These are phyloP conservation scores for Betta splendens DNA, from an alignment of 2,797 vertebrate genomes.

Conservation along the genomic window DNA sequence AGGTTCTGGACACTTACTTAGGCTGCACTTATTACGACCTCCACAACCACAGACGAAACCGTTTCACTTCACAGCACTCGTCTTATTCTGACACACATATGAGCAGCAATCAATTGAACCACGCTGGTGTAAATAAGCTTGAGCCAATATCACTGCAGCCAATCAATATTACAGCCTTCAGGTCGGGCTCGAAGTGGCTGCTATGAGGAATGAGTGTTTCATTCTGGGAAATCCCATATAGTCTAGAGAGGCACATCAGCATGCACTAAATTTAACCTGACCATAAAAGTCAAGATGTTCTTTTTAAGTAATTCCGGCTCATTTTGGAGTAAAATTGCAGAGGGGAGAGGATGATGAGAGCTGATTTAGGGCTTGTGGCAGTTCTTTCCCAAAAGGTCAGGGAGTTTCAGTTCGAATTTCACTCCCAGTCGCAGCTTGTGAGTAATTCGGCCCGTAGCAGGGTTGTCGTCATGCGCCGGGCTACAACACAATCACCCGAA, in stretches of 20 bases:
- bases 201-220: slow-evolving; percentile 33
- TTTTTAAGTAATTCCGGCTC: slow-evolving; percentile 14
- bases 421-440: slow-evolving; percentile 37
- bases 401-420: slow-evolving; percentile 36
- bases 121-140: slow-evolving; percentile 55
- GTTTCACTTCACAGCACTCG: slow-evolving; percentile 1
- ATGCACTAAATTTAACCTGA: slow-evolving; percentile 25
- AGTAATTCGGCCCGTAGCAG: slow-evolving; percentile 45
- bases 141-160: slow-evolving; percentile 35
- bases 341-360: neutral
- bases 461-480: slow-evolving; percentile 25
- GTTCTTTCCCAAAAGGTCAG: slow-evolving; percentile 34
- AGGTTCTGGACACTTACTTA: no score
- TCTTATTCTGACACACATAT: slow-evolving; percentile 26
- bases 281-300: slow-evolving; percentile 6
- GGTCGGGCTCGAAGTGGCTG: slow-evolving; percentile 33
- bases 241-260: slow-evolving; percentile 14
- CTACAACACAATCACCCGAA: slow-evolving; percentile 17
- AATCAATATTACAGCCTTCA: slow-evolving; percentile 47
- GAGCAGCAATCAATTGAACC: slow-evolving; percentile 43
- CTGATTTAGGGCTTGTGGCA: slow-evolving; percentile 22
- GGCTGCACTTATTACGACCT: neutral
- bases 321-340: slow-evolving; percentile 9
- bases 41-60: slow-evolving; percentile 8
- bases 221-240: slow-evolving; percentile 37